Evolutionary conservation across 2,797 vertebrate genomes (phyloP), one percentile per base, ranked within the genome.

Genomic region (Periophthalmus magnuspinnatus): DNA sequence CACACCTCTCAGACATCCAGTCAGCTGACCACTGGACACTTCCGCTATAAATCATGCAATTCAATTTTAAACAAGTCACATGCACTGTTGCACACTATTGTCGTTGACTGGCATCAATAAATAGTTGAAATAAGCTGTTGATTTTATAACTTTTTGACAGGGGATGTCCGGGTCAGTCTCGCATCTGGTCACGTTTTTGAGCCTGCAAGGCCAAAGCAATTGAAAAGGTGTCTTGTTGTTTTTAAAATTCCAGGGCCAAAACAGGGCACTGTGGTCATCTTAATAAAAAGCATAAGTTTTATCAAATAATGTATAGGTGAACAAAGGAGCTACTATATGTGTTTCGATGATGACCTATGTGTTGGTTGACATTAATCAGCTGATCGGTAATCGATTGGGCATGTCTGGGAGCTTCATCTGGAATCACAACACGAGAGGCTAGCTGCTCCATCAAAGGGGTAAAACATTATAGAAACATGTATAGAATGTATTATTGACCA

Each of bases 201-300:
- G 6, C 0, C 5, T 11, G 6, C 17, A 71, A 90, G 90, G 28
- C 90, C 68, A 66, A 91, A 89, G 60, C 76, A 92, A 75, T 24
- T 66, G 75, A 86, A 7, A 2, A 0, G 65, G 0, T n/a, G 6
- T n/a, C 2, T 10, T 36, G 60, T 2, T 1, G 4, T 34, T n/a
- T 36, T 36, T 10, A 19, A 21, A n/a, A 34, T 36, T 34, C 19
- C 24, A 14, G 13, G 16, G 16, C 28, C 41, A 58, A 58, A 17
- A 55, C 52, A 55, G 16, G 3, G 9, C 3, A 5, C 1, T 11
- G 7, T 22, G 3, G 8, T 22, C 22, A 55, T 21, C 9, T 5
- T 22, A 22, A n/a, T 55, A 58, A 32, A 32, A 14, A 16, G 5
- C 1, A 13, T 0, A 14, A n/a, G 2, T 33, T 2, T 57, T 33